Conservation (phyloP, 2,797 vertebrate genomes). For the Parauchenoglanis ngamensis region DNA sequence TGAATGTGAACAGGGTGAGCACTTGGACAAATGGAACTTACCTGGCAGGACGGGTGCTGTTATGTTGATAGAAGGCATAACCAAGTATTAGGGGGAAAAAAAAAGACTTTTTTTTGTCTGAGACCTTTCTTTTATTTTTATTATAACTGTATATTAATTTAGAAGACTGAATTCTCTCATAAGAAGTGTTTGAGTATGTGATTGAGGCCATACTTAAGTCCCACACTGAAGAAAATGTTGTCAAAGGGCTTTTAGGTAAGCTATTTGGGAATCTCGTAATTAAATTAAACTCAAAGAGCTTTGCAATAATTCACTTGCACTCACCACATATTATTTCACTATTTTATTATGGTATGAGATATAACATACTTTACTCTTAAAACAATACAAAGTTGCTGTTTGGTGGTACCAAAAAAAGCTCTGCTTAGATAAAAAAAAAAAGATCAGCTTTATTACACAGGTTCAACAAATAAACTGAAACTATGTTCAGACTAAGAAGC, state of each 20-base stretch:
- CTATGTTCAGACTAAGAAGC: too few relatives aligned
- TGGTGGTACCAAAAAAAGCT: neutral
- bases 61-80: neutral
- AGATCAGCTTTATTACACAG: neutral
- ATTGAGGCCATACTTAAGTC: neutral
- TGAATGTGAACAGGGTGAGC: neutral
- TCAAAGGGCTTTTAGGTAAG: neutral
- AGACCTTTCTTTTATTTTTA: neutral
- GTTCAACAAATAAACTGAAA: neutral
- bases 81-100: neutral
- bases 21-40: neutral
- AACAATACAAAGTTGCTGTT: neutral
- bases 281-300: neutral
- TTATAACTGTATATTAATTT: neutral
- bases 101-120: neutral
- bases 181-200: neutral
- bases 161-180: neutral
- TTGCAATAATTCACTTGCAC: neutral
- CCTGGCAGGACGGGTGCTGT: neutral
- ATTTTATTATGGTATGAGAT: neutral
- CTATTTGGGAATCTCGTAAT: neutral
- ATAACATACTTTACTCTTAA: neutral
- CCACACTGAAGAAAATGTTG: too few relatives aligned
- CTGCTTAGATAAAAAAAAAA: neutral
- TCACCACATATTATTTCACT: neutral